Conservation (phyloP, 2,888 invertebrate species). For the Ormyrus labotus region DNA sequence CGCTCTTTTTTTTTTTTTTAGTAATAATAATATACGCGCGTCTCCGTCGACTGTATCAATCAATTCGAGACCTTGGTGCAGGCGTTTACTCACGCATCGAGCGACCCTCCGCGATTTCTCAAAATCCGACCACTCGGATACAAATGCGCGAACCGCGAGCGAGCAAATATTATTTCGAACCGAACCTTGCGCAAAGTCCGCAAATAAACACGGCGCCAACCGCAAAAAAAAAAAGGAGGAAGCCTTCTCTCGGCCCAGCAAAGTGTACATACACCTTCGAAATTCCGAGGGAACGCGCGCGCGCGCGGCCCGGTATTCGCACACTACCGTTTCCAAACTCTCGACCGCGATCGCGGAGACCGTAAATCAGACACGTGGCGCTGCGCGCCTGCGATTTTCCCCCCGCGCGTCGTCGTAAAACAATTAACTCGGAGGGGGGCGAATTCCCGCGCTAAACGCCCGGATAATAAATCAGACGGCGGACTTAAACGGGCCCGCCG, state of each 20-base stretch:
- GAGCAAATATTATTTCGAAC: constrained; percentile 20
- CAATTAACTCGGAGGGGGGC: neutral
- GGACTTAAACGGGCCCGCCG: too few species aligned
- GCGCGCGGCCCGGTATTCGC: neutral
- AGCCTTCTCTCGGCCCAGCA: neutral
- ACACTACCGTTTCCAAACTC: constrained; percentile 7
- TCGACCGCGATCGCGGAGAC: neutral
- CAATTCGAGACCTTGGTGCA: too few species aligned
- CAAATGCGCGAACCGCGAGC: too few species aligned
- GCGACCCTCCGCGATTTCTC: too few species aligned
- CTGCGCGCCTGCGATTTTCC: constrained; percentile 7
- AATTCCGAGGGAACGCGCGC: too few species aligned
- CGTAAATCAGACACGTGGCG: constrained; percentile 29
- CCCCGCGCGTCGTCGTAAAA: constrained; percentile 4
- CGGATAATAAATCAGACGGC: too few species aligned
- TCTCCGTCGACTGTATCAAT: too few species aligned
- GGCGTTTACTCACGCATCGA: too few species aligned
- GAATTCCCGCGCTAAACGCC: neutral
- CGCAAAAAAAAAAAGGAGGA: neutral
- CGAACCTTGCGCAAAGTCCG: constrained; percentile 22
- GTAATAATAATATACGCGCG: too few species aligned
- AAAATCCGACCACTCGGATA: too few species aligned
- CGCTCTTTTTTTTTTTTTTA: too few species aligned
- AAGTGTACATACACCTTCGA: too few species aligned
- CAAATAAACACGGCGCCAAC: constrained; percentile 9